Base-by-base conservation (phyloP, 2,797 vertebrate species). In the Ctenopoma multispine region DNA sequence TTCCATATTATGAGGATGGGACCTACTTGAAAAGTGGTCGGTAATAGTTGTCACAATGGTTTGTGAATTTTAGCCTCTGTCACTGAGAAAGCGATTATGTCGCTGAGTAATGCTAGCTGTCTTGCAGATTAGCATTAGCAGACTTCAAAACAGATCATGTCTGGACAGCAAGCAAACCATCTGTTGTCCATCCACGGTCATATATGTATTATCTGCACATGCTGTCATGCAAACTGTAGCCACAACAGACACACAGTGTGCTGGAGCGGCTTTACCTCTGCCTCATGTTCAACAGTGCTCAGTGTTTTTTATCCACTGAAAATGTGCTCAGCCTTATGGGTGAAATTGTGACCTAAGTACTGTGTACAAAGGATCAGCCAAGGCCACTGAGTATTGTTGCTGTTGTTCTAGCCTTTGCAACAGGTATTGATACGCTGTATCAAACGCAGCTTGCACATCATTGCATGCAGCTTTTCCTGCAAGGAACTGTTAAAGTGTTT, bases 261-360 rank as follows among this genome's bases (percentile, higher is more conserved):
- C 4, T 15, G 27, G 9, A 53, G 47, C 12, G 10, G 74, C 65
- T 82, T 84, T 77, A 49, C 63, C 2, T 15, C 57, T 11, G 54
- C 38, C 27, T 59, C 31, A 69, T 64, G 29, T 67, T 60, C 69
- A 36, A 14, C 63, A 43, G 20, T 14, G 48, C 61, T 49, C 53
- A 55, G 61, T 55, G 43, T 72, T 89, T 72, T 89, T 87, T 81
- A 88, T 85, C 75, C 63, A 71, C 43, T 57, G 46, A 64, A 75
- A 79, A 88, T 80, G 74, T 87, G 65, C 53, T 66, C 81, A 82
- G 60, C 61, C 58, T 57, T 61, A 68, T 20, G 59, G 48, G 54
- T 38, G 69, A 74, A 69, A 75, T 31, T 67, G 24, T 73, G 69
- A 83, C 61, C 62, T 67, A 64, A 83, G 69, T 73, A 49, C 57